phyloP scores from a whole-genome alignment of 2,113 vertebrate genomes.

The Cricetomys ansorgei region DNA sequence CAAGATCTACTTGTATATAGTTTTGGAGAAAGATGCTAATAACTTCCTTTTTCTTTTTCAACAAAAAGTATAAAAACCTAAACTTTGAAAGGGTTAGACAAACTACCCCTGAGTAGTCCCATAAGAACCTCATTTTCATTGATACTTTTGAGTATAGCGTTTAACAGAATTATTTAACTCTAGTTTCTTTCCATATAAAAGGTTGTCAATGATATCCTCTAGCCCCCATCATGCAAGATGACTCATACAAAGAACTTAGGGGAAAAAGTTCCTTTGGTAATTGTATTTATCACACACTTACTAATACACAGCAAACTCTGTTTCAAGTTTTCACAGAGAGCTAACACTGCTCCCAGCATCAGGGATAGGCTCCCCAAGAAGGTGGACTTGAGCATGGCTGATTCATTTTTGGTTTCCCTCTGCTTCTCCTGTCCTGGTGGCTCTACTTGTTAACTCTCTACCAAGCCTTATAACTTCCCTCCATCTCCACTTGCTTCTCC shows the following conservation, averaged over 20 bases:
- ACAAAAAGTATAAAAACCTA: background rate
- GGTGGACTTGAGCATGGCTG: background rate
- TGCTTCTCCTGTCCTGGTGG: background rate
- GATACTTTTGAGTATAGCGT: background rate
- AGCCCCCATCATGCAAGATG: background rate
- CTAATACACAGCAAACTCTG: background rate
- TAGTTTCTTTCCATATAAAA: background rate
- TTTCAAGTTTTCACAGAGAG: background rate
- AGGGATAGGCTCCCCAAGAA: background rate
- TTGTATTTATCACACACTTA: background rate
- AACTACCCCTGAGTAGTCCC: background rate
- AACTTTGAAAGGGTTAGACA: background rate
- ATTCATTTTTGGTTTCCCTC: background rate
- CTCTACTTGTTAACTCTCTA: background rate
- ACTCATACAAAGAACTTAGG: background rate
- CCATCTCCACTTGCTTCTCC: background rate
- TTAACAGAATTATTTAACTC: background rate
- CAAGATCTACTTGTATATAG: background rate
- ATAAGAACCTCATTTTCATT: background rate
- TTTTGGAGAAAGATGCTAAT: conserved; percentile 18
- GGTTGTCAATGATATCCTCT: background rate
- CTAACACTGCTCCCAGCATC: background rate
- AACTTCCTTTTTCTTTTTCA: background rate
- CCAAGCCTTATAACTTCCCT: background rate
- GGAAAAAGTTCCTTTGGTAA: background rate